Base-by-base conservation (phyloP, 2,888 invertebrate genomes). In the Adelphocoris suturalis region DNA sequence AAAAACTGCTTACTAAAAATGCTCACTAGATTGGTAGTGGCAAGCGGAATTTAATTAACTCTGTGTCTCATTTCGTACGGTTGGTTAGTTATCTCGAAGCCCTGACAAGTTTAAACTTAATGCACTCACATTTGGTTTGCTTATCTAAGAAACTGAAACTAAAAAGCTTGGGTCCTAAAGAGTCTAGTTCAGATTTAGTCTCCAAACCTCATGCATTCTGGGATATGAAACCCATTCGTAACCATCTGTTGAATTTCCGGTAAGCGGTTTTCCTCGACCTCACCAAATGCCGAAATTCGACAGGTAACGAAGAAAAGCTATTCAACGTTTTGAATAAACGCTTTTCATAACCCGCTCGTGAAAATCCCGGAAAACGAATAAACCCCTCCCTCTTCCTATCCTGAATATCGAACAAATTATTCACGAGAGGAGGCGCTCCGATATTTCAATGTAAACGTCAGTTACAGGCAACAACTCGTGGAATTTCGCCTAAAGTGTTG, bases 361-460 rank as follows among this genome's bases (percentile, higher is more conserved):
- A 23, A 68, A 68, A 68, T 68, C 68, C 27, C 19, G 68, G 19
- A 68, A 68, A 27, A 12, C 68, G 68, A 68, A 19, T 23, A 16
- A 3, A 23, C 68, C 13, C 23, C 27, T 27, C 23, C 27, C 23
- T 12, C 19, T 12, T 23, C 12, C 11, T 23, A 27, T 23, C 12
- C 68, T 68, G 68, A 68, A 23, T 68, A 68, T 68, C 68, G 68
- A 68, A 68, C 68, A 68, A 68, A 68, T 68, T 68, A 68, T 68
- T 68, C 68, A 23, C 19, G 68, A 68, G 23, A 68, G 27, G 68
- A 68, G 68, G 68, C 68, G 11, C 27, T 68, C 68, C 23, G 68
- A 68, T 23, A 68, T 68, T 68, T 68, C 68, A 68, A 68, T 68
- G 68, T 68, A 13, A 27, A 68, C 27, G 68, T 68, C 68, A 68